phyloP scores from a whole-genome alignment of 92 coral and sea anemone species.

The Umimayanthus kanabou region DNA sequence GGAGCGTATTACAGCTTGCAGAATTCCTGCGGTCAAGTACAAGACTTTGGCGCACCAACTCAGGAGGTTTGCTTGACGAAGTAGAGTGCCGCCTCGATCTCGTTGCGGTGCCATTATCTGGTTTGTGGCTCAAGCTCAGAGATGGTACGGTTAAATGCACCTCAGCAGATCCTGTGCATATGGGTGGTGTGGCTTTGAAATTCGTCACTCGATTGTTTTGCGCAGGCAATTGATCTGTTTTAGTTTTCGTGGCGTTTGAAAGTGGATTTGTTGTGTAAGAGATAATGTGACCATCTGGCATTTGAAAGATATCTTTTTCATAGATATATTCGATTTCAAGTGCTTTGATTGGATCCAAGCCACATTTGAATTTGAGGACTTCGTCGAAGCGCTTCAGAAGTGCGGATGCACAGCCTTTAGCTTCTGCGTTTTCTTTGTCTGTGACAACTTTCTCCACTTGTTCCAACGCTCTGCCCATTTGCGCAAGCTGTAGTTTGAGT shows the following conservation, averaged over 20 bases:
- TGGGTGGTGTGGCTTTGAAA: not conserved
- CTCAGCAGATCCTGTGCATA: not conserved
- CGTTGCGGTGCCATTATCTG: no score
- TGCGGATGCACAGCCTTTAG: not conserved
- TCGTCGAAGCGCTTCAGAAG: conserved; percentile 33
- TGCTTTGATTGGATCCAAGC: conserved; percentile 9
- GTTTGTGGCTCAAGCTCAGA: not conserved
- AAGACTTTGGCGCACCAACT: conserved; percentile 18
- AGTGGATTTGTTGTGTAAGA: conserved; percentile 6
- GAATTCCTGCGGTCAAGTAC: conserved; percentile 21
- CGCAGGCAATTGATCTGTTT: not conserved
- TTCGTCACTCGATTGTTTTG: conserved; percentile 6
- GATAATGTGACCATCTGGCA: conserved; percentile 8
- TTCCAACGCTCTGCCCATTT: conserved; percentile 14
- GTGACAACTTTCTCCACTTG: conserved; percentile 28
- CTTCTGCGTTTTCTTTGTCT: not conserved
- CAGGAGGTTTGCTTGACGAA: conserved; percentile 10
- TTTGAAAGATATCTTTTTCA: conserved; percentile 22
- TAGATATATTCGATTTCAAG: conserved; percentile 30
- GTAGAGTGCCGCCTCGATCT: conserved; percentile 7
- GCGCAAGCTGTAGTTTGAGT: conserved; percentile 30
- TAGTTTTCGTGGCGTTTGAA: not conserved
- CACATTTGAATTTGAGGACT: conserved; percentile 14
- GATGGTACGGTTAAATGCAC: conserved; percentile 16
- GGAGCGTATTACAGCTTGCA: not conserved